Conservation (phyloP, 2,113 vertebrate genomes). For the Austrofundulus limnaeus region DNA sequence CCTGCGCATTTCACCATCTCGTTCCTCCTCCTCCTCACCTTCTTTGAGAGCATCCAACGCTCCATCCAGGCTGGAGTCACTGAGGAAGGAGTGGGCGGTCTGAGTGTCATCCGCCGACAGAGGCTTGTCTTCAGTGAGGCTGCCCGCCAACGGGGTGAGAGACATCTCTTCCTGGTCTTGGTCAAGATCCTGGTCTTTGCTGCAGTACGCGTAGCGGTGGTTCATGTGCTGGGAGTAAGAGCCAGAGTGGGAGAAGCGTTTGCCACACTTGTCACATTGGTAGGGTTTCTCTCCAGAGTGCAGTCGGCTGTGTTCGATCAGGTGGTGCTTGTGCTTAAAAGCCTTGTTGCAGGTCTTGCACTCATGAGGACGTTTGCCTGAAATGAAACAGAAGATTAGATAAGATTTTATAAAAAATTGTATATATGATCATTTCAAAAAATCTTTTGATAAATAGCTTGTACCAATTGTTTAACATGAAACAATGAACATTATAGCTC, state of each 20-base stretch:
- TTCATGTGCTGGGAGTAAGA: conserved; percentile 89
- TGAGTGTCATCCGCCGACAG: conserved; percentile 61
- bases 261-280: conserved; percentile 85
- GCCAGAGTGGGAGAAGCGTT: conserved; percentile 86
- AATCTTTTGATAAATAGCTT: background rate
- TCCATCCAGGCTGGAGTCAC: conserved; percentile 77
- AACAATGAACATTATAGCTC: no score
- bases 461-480: no score
- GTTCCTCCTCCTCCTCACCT: conserved; percentile 60
- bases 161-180: conserved; percentile 65
- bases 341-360: conserved; percentile 84
- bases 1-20: conserved; percentile 16
- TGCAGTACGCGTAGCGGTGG: conserved; percentile 86
- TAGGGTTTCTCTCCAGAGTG: conserved; percentile 87
- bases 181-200: conserved; percentile 76
- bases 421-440: background rate
- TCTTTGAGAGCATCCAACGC: conserved; percentile 54
- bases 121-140: conserved; percentile 33
- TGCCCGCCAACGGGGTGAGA: conserved; percentile 36
- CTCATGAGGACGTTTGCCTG: conserved; percentile 84
- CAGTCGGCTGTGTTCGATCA: conserved; percentile 83
- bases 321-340: conserved; percentile 86
- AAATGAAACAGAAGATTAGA: background rate
- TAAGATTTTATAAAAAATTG: background rate
- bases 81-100: conserved; percentile 70